Percentiles rank a stretch among this genome's conserved stretches.
Evolutionary conservation across 2,113 vertebrate species (phyloP).

Genomic region (Trichechus manatus): DNA sequence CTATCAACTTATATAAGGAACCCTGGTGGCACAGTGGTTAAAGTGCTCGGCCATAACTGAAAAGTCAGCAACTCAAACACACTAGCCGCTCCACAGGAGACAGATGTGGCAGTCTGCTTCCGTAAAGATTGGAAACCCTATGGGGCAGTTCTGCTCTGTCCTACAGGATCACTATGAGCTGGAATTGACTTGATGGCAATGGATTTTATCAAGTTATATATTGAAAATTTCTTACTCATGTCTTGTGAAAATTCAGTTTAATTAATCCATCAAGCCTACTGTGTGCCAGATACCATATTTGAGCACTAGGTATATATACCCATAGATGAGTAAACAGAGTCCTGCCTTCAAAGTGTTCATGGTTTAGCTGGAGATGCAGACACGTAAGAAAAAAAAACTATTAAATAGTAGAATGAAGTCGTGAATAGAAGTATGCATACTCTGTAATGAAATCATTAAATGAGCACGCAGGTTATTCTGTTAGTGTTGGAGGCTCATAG

Average conservation of each 20-base stretch:
- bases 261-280: not conserved
- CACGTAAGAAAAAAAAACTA: not conserved
- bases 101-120: not conserved
- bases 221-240: constrained; percentile 19
- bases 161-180: not conserved
- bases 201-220: not conserved
- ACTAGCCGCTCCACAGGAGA: not conserved
- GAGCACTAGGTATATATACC: not conserved
- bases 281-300: not conserved
- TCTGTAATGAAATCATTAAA: not conserved
- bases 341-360: not conserved
- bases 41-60: not conserved
- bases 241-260: constrained; percentile 27
- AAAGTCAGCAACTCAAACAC: not conserved
- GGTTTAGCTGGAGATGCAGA: not conserved
- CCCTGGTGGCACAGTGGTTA: not conserved
- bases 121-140: not conserved
- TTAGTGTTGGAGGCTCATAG: not conserved
- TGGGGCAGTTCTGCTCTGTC: not conserved
- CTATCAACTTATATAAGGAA: not conserved
- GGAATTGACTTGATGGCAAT: not conserved
- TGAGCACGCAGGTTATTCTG: not conserved
- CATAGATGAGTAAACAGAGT: not conserved
- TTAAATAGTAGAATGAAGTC: not conserved
- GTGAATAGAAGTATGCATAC: not conserved